A percentile compares a stretch with the other conserved stretches of the same genome.
phyloP scores from a whole-genome alignment of 2,888 invertebrate species.

The Tiliacea citrago region DNA sequence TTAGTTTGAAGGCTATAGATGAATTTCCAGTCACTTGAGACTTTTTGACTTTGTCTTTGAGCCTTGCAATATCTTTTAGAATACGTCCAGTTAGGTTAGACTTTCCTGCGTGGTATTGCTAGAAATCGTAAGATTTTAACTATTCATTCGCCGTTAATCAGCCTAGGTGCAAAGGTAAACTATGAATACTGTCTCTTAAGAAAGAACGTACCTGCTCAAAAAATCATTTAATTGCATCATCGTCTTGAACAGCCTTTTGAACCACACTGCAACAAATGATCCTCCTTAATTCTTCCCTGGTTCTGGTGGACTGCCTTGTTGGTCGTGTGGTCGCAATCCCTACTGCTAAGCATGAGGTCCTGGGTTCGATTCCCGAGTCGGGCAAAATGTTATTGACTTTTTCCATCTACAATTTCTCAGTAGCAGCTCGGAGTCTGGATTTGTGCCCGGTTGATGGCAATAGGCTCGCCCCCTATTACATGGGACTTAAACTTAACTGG shows the following conservation, averaged over 20 bases:
- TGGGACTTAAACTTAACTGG: background rate
- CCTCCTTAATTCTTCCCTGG: background rate
- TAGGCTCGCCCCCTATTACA: background rate
- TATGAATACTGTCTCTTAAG: background rate
- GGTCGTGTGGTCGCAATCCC: background rate
- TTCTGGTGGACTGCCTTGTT: background rate
- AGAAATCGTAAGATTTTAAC: background rate
- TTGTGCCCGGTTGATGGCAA: background rate
- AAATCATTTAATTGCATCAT: background rate
- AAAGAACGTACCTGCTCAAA: background rate
- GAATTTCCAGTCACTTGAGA: conserved; percentile 7
- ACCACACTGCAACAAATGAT: background rate
- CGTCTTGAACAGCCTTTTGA: background rate
- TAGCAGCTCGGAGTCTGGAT: background rate
- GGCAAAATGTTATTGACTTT: background rate
- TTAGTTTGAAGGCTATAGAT: conserved; percentile 30
- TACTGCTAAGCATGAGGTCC: background rate
- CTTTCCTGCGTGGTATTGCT: background rate
- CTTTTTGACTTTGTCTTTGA: background rate
- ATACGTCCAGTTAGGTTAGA: background rate
- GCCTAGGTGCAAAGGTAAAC: background rate
- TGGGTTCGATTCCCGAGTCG: background rate
- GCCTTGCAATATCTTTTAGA: background rate
- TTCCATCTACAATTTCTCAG: too few relatives aligned
- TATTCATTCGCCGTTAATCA: background rate